phyloP scores from a whole-genome alignment of 2,888 invertebrate genomes.

The Luffia ferchaultella region DNA sequence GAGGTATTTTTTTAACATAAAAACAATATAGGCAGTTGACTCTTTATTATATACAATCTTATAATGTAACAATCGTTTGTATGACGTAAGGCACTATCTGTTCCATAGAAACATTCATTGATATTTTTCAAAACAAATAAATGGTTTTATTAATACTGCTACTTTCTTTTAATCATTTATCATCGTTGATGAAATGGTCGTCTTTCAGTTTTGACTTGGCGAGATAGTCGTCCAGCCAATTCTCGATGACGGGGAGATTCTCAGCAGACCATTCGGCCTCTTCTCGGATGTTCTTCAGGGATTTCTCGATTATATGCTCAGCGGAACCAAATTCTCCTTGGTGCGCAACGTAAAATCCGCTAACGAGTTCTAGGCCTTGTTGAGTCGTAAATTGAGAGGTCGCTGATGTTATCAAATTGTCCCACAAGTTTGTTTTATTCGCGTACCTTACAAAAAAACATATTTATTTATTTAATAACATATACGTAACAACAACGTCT shows the following conservation, averaged over 20 bases:
- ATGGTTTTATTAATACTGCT: no score
- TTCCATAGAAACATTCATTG: no score
- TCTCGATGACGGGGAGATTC: constrained; percentile 76
- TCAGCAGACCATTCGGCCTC: constrained; percentile 80
- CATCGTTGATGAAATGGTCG: constrained; percentile 22
- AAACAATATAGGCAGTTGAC: no score
- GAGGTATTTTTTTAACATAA: no score
- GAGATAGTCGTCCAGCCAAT: constrained; percentile 73
- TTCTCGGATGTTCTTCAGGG: constrained; percentile 75
- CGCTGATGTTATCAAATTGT: constrained; percentile 76
- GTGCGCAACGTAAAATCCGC: constrained; percentile 68
- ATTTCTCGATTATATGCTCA: constrained; percentile 76
- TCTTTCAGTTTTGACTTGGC: constrained; percentile 13
- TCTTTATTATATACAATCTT: no score
- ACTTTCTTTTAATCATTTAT: no score
- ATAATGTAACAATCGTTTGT: no score
- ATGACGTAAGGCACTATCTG: no score
- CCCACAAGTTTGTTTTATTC: constrained; percentile 78
- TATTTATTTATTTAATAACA: no score
- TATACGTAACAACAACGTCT: no score
- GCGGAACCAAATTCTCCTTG: constrained; percentile 77
- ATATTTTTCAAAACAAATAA: no score
- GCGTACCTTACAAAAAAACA: constrained; percentile 58
- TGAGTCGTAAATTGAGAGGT: constrained; percentile 80
- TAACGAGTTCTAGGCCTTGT: constrained; percentile 75